Percentiles rank a stretch among this genome's conserved stretches.
Conservation (phyloP, 2,797 vertebrate species). For the Sphenodon punctatus region DNA sequence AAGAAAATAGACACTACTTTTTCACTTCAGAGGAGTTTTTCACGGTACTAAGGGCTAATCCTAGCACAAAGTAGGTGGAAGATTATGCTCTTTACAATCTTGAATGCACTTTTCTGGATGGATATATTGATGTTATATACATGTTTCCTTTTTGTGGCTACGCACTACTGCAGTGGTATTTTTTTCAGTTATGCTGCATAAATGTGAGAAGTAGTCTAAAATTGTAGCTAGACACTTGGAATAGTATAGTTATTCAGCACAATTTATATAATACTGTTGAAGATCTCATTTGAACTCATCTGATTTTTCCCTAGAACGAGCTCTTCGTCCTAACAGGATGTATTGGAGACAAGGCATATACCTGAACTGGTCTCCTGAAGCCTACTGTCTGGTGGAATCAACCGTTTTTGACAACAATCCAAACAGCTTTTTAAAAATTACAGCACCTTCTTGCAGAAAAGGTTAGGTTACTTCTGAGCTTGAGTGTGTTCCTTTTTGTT, state of each 20-base stretch:
- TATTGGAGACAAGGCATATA: slow-evolving; percentile 96
- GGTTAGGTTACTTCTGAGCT: slow-evolving; percentile 73
- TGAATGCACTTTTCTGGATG: too few species aligned
- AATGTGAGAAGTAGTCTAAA: neutral
- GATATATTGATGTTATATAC: too few species aligned
- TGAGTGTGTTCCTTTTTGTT: too few species aligned
- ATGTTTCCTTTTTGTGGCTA: neutral
- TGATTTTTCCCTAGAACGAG: slow-evolving; percentile 75
- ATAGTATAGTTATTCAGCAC: neutral
- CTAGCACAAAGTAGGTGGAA: too few species aligned
- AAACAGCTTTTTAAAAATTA: slow-evolving; percentile 91
- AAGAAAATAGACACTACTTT: neutral
- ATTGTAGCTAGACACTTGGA: neutral
- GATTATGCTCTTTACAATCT: too few species aligned
- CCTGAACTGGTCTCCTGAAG: slow-evolving; percentile 93
- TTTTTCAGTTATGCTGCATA: neutral
- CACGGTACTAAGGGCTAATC: too few species aligned
- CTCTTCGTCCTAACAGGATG: slow-evolving; percentile 85
- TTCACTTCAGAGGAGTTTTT: too few species aligned
- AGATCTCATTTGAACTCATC: neutral
- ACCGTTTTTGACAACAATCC: slow-evolving; percentile 78
- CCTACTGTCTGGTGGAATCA: slow-evolving; percentile 93
- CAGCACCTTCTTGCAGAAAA: slow-evolving; percentile 92
- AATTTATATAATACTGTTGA: neutral
- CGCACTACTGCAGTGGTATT: neutral